These are phyloP conservation scores for Hypomecis atomaria DNA, from an alignment of 2,888 invertebrate species.

Conservation along the genomic window DNA sequence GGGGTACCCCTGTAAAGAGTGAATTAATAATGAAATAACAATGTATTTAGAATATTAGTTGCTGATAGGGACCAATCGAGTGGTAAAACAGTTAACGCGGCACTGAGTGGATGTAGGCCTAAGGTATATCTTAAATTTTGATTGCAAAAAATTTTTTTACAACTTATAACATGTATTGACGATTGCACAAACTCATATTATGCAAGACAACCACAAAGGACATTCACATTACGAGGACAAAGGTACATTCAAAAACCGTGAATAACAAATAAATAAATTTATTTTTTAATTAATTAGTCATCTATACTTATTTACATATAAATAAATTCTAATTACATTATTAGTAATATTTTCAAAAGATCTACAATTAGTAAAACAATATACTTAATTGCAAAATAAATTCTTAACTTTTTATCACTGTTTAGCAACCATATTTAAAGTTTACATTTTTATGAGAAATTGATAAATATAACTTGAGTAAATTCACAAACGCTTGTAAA, in stretches of 20 bases:
- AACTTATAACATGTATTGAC: neutral
- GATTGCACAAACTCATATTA: conserved; percentile 29
- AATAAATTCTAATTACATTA: conserved; percentile 24
- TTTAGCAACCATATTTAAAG: neutral
- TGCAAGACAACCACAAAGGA: conserved; percentile 3
- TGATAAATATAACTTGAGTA: neutral
- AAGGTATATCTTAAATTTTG: too few relatives aligned
- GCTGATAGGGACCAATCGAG: too few relatives aligned
- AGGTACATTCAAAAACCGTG: conserved; percentile 50
- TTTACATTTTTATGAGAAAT: neutral
- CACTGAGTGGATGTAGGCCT: too few relatives aligned
- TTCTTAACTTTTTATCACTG: neutral
- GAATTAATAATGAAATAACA: too few relatives aligned
- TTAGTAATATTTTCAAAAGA: conserved; percentile 17
- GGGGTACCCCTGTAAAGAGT: too few relatives aligned
- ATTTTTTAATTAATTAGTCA: conserved; percentile 38
- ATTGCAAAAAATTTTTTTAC: too few relatives aligned
- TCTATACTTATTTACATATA: conserved; percentile 39
- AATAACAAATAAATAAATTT: conserved; percentile 48
- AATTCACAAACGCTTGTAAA: neutral
- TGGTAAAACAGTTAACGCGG: too few relatives aligned
- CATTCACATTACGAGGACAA: conserved; percentile 32
- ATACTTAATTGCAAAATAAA: neutral
- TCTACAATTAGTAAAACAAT: conserved; percentile 16
- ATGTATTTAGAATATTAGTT: too few relatives aligned